Percentiles rank a stretch among this genome's conserved stretches.
Evolutionary conservation across 1,140 invertebrate species (phyloP).

Genomic region (Coenobita brevimanus): DNA sequence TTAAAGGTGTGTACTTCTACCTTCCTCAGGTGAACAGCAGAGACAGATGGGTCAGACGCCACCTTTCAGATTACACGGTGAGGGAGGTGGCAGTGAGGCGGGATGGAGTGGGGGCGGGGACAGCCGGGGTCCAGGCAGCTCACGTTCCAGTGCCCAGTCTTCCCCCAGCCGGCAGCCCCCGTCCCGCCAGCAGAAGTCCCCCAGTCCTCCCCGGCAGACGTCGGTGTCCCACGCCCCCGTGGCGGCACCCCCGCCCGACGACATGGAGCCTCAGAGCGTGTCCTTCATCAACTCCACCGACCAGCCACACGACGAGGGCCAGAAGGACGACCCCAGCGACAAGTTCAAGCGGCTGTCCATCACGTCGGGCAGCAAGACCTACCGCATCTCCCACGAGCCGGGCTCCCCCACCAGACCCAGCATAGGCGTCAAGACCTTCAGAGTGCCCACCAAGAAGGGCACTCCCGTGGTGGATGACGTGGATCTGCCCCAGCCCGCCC

Average conservation of each 20-base stretch:
- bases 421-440: constrained; percentile 66
- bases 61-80: constrained; percentile 67
- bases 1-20: neutral
- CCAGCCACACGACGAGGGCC: constrained; percentile 24
- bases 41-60: constrained; percentile 55
- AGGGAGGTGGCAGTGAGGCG: constrained; percentile 35
- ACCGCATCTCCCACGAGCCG: constrained; percentile 79
- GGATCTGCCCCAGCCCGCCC: constrained; percentile 65
- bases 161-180: constrained; percentile 68
- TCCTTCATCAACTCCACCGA: constrained; percentile 86
- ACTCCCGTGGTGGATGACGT: constrained; percentile 66
- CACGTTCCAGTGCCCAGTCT: constrained; percentile 66
- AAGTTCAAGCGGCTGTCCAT: constrained; percentile 83
- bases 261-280: constrained; percentile 93
- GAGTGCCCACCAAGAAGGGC: constrained; percentile 67
- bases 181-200: constrained; percentile 59
- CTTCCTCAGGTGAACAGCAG: constrained; percentile 49
- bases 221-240: constrained; percentile 77
- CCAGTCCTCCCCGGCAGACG: constrained; percentile 57
- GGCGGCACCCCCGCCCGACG: constrained; percentile 81
- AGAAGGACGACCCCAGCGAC: constrained; percentile 45
- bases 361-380: constrained; percentile 88
- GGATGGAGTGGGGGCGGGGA: constrained; percentile 31
- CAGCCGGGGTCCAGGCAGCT: constrained; percentile 48
- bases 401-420: constrained; percentile 64